Conservation (phyloP, 1,140 invertebrate species). For the Atta colombica region DNA sequence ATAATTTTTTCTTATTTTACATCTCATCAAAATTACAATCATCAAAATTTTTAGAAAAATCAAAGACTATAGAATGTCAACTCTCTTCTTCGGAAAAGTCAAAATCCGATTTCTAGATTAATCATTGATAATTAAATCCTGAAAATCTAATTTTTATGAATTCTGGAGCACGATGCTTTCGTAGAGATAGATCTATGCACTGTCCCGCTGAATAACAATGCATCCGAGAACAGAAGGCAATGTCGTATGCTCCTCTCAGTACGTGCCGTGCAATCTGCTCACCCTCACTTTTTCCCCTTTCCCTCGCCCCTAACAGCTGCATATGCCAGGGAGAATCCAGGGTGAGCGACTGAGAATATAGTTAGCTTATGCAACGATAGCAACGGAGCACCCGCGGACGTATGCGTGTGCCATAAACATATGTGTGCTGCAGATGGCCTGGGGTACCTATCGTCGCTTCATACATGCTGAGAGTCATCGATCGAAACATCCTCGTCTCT, state of each 20-base stretch:
- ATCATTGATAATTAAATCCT: constrained; percentile 3
- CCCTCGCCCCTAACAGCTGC: constrained; percentile 52
- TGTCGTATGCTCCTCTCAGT: constrained; percentile 34
- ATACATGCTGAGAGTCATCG: constrained; percentile 8
- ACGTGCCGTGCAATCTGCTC: constrained; percentile 47
- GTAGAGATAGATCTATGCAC: neutral
- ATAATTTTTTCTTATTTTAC: too few relatives aligned
- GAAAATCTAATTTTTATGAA: neutral
- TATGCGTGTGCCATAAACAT: constrained; percentile 49
- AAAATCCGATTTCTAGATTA: neutral
- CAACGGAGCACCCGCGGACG: constrained; percentile 22
- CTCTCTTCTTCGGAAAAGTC: neutral
- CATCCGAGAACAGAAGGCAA: constrained; percentile 42
- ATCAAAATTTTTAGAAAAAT: neutral
- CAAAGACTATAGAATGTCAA: neutral
- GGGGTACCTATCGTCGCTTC: constrained; percentile 51
- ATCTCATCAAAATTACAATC: too few relatives aligned
- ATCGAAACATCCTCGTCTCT: constrained; percentile 35
- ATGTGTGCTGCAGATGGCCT: constrained; percentile 60
- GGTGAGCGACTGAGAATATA: constrained; percentile 48
- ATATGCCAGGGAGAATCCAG: constrained; percentile 10
- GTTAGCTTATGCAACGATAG: constrained; percentile 61
- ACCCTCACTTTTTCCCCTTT: constrained; percentile 59
- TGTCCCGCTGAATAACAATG: constrained; percentile 30
- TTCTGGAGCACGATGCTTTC: neutral